phyloP scores from a whole-genome alignment of 2,113 vertebrate genomes.

The Ptilonorhynchus violaceus region DNA sequence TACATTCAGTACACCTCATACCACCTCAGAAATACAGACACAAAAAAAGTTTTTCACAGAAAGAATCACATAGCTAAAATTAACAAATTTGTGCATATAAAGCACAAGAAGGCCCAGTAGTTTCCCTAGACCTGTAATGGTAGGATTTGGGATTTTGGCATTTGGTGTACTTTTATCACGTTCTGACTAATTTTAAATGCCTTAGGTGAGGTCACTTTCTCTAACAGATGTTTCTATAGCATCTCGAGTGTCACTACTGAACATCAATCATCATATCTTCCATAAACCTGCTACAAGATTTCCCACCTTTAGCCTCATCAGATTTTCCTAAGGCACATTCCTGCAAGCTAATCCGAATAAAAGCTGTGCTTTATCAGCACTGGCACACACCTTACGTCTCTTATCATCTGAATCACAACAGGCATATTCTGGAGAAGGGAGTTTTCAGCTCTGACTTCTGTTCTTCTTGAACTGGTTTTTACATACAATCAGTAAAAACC shows the following conservation, averaged over 20 bases:
- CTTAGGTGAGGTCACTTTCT: background rate
- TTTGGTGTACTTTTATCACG: background rate
- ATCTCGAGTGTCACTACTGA: fast-evolving
- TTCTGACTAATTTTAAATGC: background rate
- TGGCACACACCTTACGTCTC: background rate
- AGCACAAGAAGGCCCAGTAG: background rate
- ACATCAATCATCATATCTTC: background rate
- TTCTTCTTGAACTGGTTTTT: background rate
- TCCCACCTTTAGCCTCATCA: background rate
- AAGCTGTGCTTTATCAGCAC: background rate
- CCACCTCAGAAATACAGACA: background rate
- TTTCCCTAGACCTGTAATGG: background rate
- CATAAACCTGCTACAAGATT: background rate
- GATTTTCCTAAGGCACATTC: background rate
- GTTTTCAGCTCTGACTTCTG: background rate
- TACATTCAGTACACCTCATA: background rate
- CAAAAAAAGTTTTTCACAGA: background rate
- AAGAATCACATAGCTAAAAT: background rate
- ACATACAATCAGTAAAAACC: background rate
- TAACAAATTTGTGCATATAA: background rate
- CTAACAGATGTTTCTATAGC: background rate
- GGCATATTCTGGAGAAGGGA: background rate
- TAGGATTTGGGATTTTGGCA: background rate
- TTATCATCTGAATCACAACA: background rate
- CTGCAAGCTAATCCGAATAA: background rate